Evolutionary conservation across 2,113 vertebrate species (phyloP), one percentile per base, ranked within the genome.

Genomic region (Felis chaus): DNA sequence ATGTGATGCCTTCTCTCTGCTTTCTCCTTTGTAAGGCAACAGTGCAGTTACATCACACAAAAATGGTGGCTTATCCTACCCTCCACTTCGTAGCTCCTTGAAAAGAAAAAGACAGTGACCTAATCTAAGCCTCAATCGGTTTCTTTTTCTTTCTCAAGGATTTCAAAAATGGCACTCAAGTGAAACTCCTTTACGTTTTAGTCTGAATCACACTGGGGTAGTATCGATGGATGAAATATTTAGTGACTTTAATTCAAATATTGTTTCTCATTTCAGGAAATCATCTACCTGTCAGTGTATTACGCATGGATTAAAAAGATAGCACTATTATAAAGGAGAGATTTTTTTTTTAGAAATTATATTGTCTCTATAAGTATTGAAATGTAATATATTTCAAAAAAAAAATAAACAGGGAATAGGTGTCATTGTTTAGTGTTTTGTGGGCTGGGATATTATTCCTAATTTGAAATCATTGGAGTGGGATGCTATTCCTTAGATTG

Each of bases 381-480:
- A 85, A 88, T 94, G 27, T 21, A 95, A 80, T 85, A 29, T 10
- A 93, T 90, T 93, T 69, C 45, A 69, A 87, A 96, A 95, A 95
- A 87, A 91, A 31, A 91, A 31, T 80, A 97, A 90, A 78, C 69
- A 96, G 86, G 68, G 90, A 87, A 79, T 92, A 81, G 27, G 76
- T 92, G 31, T 57, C 66, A 3, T 71, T 92, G 65, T 71, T 76
- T 81, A 89, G 57, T 89, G 86, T 81, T 96, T 94, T 83, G 66
- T 53, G 48, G n/a, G 6, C 50, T 0, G 0, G 12, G 21, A 76
- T 55, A 23, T 48, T 95, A 80, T 94, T 89, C 95, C 73, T 39
- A 23, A 97, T 94, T 82, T 18, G 94, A 92, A 97, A 57, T 97
- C 86, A 87, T 29, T 16, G 31, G 53, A 83, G n/a, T 81, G 95